Conservation (phyloP, 2,113 vertebrate species). For the Eonycteris spelaea region DNA sequence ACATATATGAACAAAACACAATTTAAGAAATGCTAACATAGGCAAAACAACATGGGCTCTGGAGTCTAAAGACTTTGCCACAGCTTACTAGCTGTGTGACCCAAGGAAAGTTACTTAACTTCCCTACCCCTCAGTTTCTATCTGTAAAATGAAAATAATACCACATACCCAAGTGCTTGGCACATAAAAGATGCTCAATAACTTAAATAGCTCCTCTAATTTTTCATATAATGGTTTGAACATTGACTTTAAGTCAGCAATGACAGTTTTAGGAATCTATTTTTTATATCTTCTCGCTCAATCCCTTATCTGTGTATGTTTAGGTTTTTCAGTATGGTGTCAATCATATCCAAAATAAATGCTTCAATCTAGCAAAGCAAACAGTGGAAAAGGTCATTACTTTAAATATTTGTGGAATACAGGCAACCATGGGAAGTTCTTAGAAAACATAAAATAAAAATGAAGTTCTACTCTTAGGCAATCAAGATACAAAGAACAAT, state of each 20-base stretch:
- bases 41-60: neutral
- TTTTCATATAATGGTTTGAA: neutral
- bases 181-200: neutral
- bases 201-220: neutral
- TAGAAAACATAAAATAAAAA: neutral
- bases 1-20: neutral
- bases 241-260: neutral
- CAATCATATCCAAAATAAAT: conserved; percentile 20
- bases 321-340: neutral
- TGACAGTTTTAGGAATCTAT: conserved; percentile 1
- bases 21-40: neutral
- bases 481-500: neutral
- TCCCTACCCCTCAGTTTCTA: neutral
- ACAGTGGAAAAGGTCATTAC: neutral
- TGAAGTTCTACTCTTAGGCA: neutral
- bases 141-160: conserved; percentile 32
- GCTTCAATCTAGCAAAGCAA: conserved; percentile 18
- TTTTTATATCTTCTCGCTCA: neutral
- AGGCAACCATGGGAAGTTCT: neutral
- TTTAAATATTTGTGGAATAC: neutral
- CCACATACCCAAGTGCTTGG: neutral
- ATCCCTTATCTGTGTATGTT: neutral
- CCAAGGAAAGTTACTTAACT: conserved; percentile 6
- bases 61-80: neutral
- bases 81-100: neutral